These are phyloP conservation scores for Plecturocebus donacophilus DNA, from an alignment of 2,113 vertebrate genomes.

Conservation along the genomic window DNA sequence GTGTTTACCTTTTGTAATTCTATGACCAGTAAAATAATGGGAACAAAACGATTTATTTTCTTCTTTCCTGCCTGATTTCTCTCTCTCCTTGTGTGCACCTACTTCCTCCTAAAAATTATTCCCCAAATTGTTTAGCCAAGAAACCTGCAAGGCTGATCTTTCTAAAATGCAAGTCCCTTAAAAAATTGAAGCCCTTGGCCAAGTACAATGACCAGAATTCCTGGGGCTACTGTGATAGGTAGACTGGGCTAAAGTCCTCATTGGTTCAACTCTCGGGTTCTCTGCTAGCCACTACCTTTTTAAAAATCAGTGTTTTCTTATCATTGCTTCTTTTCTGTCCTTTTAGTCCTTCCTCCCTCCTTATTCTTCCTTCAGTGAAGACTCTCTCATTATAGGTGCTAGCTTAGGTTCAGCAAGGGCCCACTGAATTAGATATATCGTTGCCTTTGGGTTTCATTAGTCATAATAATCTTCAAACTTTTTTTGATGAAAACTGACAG, in stretches of 20 bases:
- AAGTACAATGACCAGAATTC: not conserved
- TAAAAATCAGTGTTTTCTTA: not conserved
- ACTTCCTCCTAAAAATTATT: not conserved
- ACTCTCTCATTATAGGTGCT: not conserved
- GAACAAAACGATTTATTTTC: not conserved
- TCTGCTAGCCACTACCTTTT: not conserved
- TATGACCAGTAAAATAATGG: not conserved
- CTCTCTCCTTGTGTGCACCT: not conserved
- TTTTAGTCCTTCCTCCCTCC: not conserved
- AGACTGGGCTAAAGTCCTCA: not conserved
- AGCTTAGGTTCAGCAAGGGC: not conserved
- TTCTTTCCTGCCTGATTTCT: not conserved
- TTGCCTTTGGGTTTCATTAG: slow-evolving; percentile 16
- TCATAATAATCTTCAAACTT: not conserved
- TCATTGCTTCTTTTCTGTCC: not conserved
- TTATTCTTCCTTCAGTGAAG: not conserved
- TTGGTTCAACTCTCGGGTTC: not conserved
- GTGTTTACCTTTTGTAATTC: not conserved
- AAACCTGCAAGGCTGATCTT: not conserved
- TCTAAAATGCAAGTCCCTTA: not conserved
- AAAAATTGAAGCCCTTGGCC: not conserved
- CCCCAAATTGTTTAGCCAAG: not conserved
- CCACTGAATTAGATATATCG: not conserved
- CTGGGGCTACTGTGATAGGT: not conserved
- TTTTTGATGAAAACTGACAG: not conserved